These are phyloP conservation scores for Cantharis rufa DNA, from an alignment of 2,888 invertebrate genomes.

Conservation along the genomic window DNA sequence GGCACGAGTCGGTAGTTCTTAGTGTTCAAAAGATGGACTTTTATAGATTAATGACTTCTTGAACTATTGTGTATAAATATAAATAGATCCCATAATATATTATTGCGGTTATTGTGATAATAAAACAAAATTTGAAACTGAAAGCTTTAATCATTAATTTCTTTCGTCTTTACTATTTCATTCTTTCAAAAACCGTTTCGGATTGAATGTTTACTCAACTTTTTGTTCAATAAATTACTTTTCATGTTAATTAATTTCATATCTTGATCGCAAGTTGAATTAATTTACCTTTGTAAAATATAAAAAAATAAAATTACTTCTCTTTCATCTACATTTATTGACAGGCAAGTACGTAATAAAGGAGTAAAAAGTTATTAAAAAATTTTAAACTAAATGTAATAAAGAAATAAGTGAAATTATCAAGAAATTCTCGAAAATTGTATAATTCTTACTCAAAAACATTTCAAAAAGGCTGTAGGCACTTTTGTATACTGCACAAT, in stretches of 20 bases:
- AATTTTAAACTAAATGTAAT: too few species aligned
- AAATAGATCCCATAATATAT: neutral
- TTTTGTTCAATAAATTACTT: neutral
- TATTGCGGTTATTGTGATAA: neutral
- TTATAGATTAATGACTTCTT: neutral
- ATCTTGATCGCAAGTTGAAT: neutral
- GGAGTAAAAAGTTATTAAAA: too few species aligned
- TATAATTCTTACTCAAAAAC: too few species aligned
- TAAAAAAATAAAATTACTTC: neutral
- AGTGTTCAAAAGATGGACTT: neutral
- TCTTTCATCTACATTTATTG: neutral
- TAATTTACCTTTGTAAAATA: neutral
- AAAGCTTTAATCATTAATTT: neutral
- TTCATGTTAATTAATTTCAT: neutral
- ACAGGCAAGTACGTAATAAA: too few species aligned
- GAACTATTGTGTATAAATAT: neutral
- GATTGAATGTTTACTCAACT: neutral
- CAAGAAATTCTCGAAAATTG: too few species aligned
- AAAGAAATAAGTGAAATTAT: too few species aligned
- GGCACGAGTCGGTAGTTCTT: constrained; percentile 6
- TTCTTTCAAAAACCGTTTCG: neutral
- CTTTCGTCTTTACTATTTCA: neutral
- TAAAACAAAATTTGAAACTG: neutral
- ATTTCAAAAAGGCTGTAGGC: too few species aligned
- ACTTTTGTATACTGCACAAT: too few species aligned